Evolutionary conservation across 2,888 invertebrate species (phyloP).

Genomic region (Drosophila histrio): DNA sequence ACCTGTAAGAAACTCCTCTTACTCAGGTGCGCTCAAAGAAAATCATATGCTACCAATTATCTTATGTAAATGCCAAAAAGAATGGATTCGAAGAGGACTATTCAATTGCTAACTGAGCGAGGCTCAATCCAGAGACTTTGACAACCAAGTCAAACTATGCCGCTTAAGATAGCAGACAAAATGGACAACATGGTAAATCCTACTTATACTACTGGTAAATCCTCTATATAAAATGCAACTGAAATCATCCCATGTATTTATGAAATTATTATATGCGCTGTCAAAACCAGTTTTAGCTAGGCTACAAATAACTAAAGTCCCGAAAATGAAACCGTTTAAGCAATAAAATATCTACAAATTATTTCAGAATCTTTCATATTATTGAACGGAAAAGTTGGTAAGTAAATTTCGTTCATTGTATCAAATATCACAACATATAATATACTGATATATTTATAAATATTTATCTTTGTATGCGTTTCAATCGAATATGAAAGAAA

Average conservation of each 20-base stretch:
- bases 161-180: conserved; percentile 20
- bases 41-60: conserved; percentile 51
- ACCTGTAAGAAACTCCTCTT: neutral
- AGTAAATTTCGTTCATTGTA: no score
- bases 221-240: neutral
- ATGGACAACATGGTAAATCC: no score
- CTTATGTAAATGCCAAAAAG: conserved; percentile 72
- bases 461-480: no score
- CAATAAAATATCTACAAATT: conserved; percentile 31
- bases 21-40: conserved; percentile 53
- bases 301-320: conserved; percentile 37
- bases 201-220: no score
- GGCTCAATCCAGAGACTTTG: conserved; percentile 67
- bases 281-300: conserved; percentile 40
- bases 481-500: no score
- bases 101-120: conserved; percentile 51
- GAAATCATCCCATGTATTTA: conserved; percentile 19
- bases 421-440: no score
- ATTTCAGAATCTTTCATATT: neutral
- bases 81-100: conserved; percentile 1
- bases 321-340: neutral
- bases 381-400: neutral
- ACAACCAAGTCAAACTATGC: conserved; percentile 15
- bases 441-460: no score
- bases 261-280: conserved; percentile 11